Percentiles rank a stretch among this genome's conserved stretches.
phyloP scores from a whole-genome alignment of 2,888 invertebrate species.

The Esperia sulphurella region DNA sequence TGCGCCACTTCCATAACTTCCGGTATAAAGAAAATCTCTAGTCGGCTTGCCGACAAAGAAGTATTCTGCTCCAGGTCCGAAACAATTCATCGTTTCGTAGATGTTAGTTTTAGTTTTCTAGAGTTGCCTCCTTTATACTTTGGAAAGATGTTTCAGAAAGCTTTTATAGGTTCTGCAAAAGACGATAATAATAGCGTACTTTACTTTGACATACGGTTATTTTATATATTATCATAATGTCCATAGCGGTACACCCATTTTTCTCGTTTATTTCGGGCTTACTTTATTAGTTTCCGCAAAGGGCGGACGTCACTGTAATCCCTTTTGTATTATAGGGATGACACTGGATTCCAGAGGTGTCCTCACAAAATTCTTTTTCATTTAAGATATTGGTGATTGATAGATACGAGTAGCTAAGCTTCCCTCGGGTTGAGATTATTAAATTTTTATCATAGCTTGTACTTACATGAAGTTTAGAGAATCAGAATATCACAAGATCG shows the following conservation, averaged over 20 bases:
- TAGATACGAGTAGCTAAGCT: too few species aligned
- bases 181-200: constrained; percentile 5
- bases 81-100: too few species aligned
- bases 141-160: too few species aligned
- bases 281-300: constrained; percentile 9
- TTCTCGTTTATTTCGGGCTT: constrained; percentile 8
- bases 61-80: too few species aligned
- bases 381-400: constrained; percentile 5
- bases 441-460: not conserved
- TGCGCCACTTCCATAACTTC: too few species aligned
- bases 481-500: not conserved
- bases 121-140: too few species aligned
- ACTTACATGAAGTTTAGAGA: not conserved
- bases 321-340: constrained; percentile 8
- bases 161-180: not conserved
- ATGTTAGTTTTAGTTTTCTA: too few species aligned
- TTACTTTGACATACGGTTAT: constrained; percentile 1
- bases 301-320: constrained; percentile 3
- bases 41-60: too few species aligned
- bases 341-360: constrained; percentile 4
- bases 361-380: constrained; percentile 1
- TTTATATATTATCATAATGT: constrained; percentile 2
- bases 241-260: constrained; percentile 4
- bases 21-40: too few species aligned
- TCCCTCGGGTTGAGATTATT: not conserved